Evolutionary conservation across 2,797 vertebrate species (phyloP).

Genomic region (Delichon dasypus): DNA sequence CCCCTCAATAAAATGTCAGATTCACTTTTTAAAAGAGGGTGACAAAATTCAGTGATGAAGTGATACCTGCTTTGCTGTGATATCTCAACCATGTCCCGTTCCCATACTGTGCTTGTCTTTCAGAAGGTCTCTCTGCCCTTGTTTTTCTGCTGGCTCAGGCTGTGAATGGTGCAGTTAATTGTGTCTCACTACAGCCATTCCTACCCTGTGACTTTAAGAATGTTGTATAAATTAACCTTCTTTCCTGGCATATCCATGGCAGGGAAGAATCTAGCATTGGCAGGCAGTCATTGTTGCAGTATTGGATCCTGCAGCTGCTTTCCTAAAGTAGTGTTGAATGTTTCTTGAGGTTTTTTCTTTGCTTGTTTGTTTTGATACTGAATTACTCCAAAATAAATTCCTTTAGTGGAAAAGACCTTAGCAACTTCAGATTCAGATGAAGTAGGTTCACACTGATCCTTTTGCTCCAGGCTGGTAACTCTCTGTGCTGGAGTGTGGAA

Average conservation of each 20-base stretch:
- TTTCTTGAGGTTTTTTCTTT: neutral
- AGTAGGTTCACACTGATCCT: neutral
- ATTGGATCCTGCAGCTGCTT: neutral
- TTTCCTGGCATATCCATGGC: conserved; percentile 6
- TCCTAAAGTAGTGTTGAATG: neutral
- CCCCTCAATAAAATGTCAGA: neutral
- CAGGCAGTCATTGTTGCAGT: neutral
- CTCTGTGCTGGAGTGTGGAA: neutral
- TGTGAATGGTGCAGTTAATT: neutral
- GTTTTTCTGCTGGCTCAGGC: neutral
- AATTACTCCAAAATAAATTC: neutral
- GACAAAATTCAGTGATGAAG: neutral
- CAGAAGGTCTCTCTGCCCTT: neutral
- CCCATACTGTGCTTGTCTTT: neutral
- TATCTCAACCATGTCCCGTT: neutral
- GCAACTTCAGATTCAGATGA: neutral
- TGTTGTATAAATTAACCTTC: conserved; percentile 28
- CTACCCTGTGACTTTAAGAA: conserved; percentile 6
- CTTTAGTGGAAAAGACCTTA: neutral
- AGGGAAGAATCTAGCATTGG: neutral
- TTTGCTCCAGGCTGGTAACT: neutral
- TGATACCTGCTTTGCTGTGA: neutral
- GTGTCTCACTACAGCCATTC: neutral
- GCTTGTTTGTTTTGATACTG: neutral
- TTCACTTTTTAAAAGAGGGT: neutral